These are phyloP conservation scores for Trogon surrucura DNA, from an alignment of 2,113 vertebrate species.

Conservation along the genomic window DNA sequence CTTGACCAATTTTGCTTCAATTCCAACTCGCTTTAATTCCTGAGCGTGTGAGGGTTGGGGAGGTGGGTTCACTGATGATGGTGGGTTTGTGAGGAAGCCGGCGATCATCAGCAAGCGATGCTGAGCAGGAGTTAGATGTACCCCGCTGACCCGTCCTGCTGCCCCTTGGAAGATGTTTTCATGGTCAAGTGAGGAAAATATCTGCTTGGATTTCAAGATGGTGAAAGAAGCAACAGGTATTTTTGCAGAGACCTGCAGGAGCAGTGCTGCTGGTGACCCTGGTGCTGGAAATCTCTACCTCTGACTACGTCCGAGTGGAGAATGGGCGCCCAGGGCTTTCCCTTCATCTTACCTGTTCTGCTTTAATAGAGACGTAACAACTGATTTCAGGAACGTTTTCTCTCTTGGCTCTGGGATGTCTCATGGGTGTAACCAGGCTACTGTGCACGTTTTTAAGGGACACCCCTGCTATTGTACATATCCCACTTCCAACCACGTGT, in stretches of 20 bases:
- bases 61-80: rapidly evolving
- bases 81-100: not conserved
- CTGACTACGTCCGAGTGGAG: not conserved
- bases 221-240: not conserved
- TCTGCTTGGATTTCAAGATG: not conserved
- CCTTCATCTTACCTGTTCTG: not conserved
- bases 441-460: not conserved
- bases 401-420: not conserved
- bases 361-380: not conserved
- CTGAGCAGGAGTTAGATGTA: not conserved
- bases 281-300: not conserved
- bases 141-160: not conserved
- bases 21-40: not conserved
- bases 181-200: not conserved
- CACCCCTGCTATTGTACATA: not conserved
- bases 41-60: rapidly evolving
- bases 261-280: not conserved
- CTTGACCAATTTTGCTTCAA: too few species aligned
- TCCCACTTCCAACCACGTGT: rapidly evolving
- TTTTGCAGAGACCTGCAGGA: not conserved
- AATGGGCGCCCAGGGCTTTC: not conserved
- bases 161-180: not conserved
- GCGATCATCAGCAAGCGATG: rapidly evolving
- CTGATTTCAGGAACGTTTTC: not conserved
- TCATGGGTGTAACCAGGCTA: not conserved